A percentile compares a stretch with the other conserved stretches of the same genome.
phyloP scores from a whole-genome alignment of 2,797 vertebrate species.

The Emys orbicularis region DNA sequence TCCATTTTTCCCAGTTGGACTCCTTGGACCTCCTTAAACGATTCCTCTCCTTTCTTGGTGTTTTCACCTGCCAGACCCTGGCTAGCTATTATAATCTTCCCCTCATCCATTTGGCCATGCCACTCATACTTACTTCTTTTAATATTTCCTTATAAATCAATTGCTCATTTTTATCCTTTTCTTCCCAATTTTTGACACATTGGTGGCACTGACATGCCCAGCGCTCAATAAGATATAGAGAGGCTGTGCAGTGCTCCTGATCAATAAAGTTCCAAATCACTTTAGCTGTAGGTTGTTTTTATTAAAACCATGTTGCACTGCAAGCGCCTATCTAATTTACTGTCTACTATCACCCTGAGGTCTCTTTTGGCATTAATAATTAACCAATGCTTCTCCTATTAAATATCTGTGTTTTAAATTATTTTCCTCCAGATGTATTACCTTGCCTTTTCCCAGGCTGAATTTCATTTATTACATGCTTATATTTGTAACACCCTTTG shows the following conservation, averaged over 20 bases:
- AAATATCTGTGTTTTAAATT: neutral
- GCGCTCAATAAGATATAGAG: neutral
- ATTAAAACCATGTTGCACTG: neutral
- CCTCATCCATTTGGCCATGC: constrained; percentile 22
- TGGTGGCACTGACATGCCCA: neutral
- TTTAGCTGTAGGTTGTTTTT: neutral
- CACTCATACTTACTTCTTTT: neutral
- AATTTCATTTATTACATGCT: neutral
- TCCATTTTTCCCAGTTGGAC: neutral
- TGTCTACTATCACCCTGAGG: neutral
- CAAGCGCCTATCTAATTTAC: neutral
- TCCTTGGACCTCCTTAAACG: neutral
- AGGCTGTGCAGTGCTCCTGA: neutral
- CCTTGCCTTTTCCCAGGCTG: neutral
- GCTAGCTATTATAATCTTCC: constrained; percentile 16
- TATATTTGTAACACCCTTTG: neutral
- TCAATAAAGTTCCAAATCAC: neutral
- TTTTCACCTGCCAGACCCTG: constrained; percentile 5
- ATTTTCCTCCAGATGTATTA: neutral
- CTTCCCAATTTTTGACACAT: neutral
- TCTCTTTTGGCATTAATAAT: neutral
- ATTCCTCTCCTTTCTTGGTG: neutral
- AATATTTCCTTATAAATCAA: neutral
- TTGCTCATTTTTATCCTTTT: neutral
- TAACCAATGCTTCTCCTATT: neutral